Conservation (phyloP, 2,888 invertebrate species). For the Melitaea athalia region DNA sequence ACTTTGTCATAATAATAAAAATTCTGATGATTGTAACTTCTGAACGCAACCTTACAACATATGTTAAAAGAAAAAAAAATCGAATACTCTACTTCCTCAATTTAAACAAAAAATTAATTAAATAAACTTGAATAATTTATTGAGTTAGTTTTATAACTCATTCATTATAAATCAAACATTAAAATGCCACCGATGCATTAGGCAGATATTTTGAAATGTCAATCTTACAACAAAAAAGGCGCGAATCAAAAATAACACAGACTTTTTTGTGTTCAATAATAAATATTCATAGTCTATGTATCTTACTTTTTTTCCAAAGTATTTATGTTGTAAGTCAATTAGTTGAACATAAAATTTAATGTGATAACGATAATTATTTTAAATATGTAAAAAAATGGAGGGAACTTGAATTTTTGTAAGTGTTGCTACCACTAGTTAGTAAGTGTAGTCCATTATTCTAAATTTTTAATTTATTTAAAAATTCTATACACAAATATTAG, state of each 20-base stretch:
- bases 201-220: not conserved
- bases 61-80: not conserved
- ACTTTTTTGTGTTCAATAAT: not conserved
- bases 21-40: not conserved
- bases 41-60: not conserved
- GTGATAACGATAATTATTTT: not conserved
- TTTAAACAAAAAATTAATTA: not conserved
- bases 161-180: not conserved
- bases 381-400: not conserved
- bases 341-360: too few relatives aligned
- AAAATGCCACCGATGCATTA: not conserved
- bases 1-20: too few relatives aligned
- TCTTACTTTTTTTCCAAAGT: not conserved
- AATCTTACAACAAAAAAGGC: not conserved
- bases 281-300: not conserved
- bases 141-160: not conserved
- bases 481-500: too few relatives aligned
- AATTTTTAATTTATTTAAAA: too few relatives aligned
- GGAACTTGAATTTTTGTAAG: too few relatives aligned
- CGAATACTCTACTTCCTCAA: not conserved
- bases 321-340: too few relatives aligned
- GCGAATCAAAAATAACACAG: not conserved
- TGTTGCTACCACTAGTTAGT: not conserved
- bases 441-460: too few relatives aligned
- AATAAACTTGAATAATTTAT: constrained; percentile 8